Conservation (phyloP, 2,888 invertebrate genomes). For the Nysson spinosus region DNA sequence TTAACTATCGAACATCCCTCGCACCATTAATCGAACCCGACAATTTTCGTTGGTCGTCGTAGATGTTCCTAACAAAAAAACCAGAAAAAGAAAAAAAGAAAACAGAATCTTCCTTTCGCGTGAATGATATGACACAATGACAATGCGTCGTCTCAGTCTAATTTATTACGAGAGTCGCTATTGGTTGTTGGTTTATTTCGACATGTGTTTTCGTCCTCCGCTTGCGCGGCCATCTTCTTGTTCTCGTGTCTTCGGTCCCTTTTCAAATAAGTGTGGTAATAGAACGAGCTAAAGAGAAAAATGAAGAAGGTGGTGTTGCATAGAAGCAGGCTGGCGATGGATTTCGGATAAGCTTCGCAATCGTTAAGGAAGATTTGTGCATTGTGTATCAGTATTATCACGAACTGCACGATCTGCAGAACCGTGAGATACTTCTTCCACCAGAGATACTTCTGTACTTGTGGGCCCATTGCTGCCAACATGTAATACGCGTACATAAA, state of each 20-base stretch:
- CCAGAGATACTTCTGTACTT: conserved; percentile 93
- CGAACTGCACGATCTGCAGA: conserved; percentile 91
- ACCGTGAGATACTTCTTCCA: conserved; percentile 96
- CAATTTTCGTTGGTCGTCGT: not conserved
- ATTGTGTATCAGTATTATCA: conserved; percentile 86
- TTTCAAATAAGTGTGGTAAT: conserved; percentile 82
- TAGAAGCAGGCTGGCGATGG: conserved; percentile 82
- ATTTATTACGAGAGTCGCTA: too few species aligned
- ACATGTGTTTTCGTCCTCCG: too few species aligned
- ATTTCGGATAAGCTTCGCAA: conserved; percentile 81
- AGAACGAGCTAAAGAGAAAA: conserved; percentile 89
- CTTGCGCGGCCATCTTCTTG: not conserved
- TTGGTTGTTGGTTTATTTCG: too few species aligned
- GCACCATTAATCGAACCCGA: not conserved
- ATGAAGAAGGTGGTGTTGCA: conserved; percentile 85
- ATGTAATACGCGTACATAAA: conserved; percentile 96
- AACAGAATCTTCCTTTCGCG: too few species aligned
- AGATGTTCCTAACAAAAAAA: too few species aligned
- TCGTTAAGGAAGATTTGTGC: conserved; percentile 80
- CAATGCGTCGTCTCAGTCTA: too few species aligned
- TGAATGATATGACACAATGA: too few species aligned
- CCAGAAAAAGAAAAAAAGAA: too few species aligned
- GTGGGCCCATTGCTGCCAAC: conserved; percentile 91
- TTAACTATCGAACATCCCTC: too few species aligned
- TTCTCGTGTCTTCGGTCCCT: not conserved